Evolutionary conservation across 2,797 vertebrate species (phyloP).

Genomic region (Coilia nasus): DNA sequence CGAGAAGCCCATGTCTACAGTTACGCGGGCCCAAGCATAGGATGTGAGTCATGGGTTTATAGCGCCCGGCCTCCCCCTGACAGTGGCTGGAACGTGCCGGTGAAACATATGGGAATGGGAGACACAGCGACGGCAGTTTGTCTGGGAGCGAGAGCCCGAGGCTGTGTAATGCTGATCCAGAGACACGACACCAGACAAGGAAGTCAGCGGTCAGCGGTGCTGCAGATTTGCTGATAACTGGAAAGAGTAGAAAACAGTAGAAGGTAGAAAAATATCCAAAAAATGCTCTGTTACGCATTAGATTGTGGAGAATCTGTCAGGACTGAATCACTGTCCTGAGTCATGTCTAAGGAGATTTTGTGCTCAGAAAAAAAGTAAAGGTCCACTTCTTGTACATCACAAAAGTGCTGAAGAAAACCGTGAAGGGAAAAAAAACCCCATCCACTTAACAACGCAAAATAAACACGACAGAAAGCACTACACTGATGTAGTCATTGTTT

Average conservation of each 20-base stretch:
- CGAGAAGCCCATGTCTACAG: background rate
- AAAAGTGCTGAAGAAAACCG: background rate
- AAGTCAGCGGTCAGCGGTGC: background rate
- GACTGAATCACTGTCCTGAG: background rate
- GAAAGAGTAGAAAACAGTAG: background rate
- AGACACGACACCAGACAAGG: background rate
- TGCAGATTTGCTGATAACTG: background rate
- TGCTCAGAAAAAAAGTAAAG: background rate
- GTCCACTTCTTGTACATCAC: background rate
- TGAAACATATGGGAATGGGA: background rate
- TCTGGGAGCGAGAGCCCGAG: background rate
- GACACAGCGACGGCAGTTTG: background rate
- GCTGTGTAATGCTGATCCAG: background rate
- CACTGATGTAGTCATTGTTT: background rate
- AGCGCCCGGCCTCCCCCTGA: background rate
- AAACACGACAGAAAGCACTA: background rate
- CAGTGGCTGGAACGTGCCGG: background rate
- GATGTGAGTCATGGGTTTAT: constrained; percentile 4
- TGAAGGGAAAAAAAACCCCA: background rate
- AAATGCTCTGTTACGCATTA: background rate
- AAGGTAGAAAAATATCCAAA: background rate
- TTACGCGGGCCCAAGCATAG: background rate
- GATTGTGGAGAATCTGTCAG: background rate
- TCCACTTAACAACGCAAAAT: background rate
- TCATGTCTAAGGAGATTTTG: background rate